Conservation (phyloP, 2,113 vertebrate genomes). For the Morone saxatilis region DNA sequence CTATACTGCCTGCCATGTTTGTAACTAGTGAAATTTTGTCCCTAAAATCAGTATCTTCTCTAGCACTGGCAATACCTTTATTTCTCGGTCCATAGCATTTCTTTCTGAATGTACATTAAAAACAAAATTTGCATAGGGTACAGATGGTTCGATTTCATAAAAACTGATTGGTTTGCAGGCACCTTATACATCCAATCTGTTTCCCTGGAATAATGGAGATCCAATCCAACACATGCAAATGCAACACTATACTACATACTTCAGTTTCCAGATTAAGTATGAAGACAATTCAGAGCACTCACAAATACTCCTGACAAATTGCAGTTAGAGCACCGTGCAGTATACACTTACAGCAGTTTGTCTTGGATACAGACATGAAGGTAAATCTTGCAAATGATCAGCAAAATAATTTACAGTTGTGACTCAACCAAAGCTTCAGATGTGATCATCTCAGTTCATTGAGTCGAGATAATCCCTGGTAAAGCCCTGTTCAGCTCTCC, state of each 20-base stretch:
- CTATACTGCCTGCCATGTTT: no score
- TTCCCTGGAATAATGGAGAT: background rate
- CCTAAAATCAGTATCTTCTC: no score
- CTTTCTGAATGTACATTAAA: background rate
- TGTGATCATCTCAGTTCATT: slow-evolving; percentile 19
- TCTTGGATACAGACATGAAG: background rate
- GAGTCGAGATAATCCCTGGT: slow-evolving; percentile 15
- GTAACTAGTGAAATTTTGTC: no score
- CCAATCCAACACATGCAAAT: background rate
- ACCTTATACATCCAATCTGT: background rate
- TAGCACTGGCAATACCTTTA: background rate
- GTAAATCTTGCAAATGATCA: background rate
- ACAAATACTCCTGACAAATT: background rate
- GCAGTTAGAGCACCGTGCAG: background rate
- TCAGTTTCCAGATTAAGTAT: background rate
- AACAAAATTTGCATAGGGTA: background rate
- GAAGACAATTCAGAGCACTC: background rate
- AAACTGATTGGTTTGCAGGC: background rate
- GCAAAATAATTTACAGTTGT: slow-evolving; percentile 5
- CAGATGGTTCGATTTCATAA: background rate
- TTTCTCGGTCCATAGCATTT: background rate
- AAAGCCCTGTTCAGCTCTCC: slow-evolving; percentile 7
- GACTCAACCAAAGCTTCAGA: background rate
- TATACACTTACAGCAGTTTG: background rate
- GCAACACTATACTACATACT: background rate